Evolutionary conservation across 2,888 invertebrate genomes (phyloP).

Genomic region (Bombylius discolor): DNA sequence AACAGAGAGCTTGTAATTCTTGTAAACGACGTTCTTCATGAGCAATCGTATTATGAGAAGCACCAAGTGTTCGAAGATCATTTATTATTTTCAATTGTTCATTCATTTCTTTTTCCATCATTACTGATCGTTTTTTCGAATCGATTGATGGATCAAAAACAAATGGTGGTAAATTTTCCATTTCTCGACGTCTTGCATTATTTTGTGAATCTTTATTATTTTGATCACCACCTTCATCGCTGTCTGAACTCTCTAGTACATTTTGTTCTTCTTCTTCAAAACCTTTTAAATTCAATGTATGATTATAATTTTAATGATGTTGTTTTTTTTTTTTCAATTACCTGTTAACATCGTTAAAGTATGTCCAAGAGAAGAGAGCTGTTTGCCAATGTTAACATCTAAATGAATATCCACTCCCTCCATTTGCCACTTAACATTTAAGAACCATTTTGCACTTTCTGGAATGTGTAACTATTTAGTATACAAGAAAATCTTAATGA

Average conservation of each 20-base stretch:
- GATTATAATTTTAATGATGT: not conserved
- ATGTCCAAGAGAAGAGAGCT: slow-evolving; percentile 84
- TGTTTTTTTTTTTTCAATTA: slow-evolving; percentile 11
- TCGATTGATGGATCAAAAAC: slow-evolving; percentile 68
- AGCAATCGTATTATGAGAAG: slow-evolving; percentile 80
- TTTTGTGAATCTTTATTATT: slow-evolving; percentile 22
- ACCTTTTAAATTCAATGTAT: slow-evolving; percentile 22
- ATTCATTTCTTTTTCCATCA: slow-evolving; percentile 94
- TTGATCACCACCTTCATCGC: slow-evolving; percentile 64
- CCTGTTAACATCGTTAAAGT: slow-evolving; percentile 92
- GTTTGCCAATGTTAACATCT: slow-evolving; percentile 92
- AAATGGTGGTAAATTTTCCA: slow-evolving; percentile 69
- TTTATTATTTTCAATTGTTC: slow-evolving; percentile 93
- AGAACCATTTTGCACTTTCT: slow-evolving; percentile 95
- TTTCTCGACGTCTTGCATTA: slow-evolving; percentile 46
- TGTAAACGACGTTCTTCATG: slow-evolving; percentile 83
- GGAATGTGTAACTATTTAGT: not conserved
- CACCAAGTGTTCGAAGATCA: slow-evolving; percentile 76
- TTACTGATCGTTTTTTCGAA: slow-evolving; percentile 73
- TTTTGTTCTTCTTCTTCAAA: slow-evolving; percentile 71
- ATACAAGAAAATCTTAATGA: not conserved
- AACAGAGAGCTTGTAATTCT: slow-evolving; percentile 86
- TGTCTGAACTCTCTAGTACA: slow-evolving; percentile 55
- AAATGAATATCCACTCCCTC: slow-evolving; percentile 95
- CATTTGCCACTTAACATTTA: slow-evolving; percentile 99